A percentile compares a stretch with the other conserved stretches of the same genome.
Evolutionary conservation across 2,113 vertebrate genomes (phyloP).

Genomic region (Synodontis membranacea): DNA sequence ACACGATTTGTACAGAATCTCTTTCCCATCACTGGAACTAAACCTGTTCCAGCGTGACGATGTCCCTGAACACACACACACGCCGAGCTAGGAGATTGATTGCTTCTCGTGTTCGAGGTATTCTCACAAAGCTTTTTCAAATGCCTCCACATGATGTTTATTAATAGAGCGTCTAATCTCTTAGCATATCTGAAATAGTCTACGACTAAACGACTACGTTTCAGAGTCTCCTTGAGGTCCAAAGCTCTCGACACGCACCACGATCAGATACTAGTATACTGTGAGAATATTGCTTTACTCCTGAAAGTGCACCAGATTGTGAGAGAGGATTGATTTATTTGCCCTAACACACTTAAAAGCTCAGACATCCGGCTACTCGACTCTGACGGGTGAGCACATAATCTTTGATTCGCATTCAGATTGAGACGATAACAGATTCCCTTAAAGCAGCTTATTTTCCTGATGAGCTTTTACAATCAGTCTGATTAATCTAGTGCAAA

Average conservation of each 20-base stretch:
- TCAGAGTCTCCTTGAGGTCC: neutral
- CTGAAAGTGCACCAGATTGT: neutral
- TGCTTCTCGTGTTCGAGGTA: neutral
- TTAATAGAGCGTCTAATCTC: too few relatives aligned
- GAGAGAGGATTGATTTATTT: neutral
- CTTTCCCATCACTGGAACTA: neutral
- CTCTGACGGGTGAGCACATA: neutral
- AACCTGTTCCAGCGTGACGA: neutral
- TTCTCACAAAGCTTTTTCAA: neutral
- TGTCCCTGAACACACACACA: too few relatives aligned
- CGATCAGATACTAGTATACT: neutral
- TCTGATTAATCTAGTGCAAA: neutral
- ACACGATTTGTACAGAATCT: neutral
- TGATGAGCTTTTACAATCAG: neutral
- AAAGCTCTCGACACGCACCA: neutral
- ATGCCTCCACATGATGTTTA: neutral
- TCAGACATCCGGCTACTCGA: neutral
- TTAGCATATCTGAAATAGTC: neutral
- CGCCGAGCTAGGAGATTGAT: too few relatives aligned
- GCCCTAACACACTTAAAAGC: neutral
- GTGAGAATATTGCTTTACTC: neutral
- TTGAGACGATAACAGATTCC: too few relatives aligned
- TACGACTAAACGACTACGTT: too few relatives aligned
- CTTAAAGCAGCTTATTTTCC: neutral
- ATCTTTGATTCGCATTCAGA: neutral